Conservation (phyloP, 2,113 vertebrate species). For the Piliocolobus tephrosceles region DNA sequence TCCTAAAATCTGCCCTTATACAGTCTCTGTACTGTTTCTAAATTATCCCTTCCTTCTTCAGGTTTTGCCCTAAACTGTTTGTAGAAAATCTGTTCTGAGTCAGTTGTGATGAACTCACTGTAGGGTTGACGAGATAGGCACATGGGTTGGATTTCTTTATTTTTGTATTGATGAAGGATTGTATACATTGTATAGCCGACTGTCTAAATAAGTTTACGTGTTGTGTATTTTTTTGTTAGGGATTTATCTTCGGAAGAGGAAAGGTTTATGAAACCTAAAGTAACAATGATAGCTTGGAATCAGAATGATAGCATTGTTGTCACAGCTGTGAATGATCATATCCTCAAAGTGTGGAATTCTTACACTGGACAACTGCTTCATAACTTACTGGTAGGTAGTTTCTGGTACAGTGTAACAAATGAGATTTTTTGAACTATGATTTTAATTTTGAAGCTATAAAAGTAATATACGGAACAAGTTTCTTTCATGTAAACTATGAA, state of each 20-base stretch:
- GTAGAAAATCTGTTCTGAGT: background rate
- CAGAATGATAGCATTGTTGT: conserved; percentile 94
- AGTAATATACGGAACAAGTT: background rate
- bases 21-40: background rate
- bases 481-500: background rate
- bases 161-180: background rate
- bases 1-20: background rate
- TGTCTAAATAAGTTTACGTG: background rate
- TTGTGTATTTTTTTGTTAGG: conserved; percentile 63
- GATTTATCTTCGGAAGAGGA: conserved; percentile 88
- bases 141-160: background rate
- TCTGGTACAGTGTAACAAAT: background rate
- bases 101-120: background rate
- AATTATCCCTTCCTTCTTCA: background rate
- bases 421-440: background rate
- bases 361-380: conserved; percentile 95
- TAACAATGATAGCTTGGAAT: conserved; percentile 99
- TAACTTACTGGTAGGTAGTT: conserved; percentile 90
- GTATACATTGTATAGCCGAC: background rate
- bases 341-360: conserved; percentile 99
- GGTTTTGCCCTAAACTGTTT: background rate
- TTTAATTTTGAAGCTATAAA: conserved; percentile 5
- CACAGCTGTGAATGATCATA: conserved; percentile 96
- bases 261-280: conserved; percentile 96
- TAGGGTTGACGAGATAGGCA: background rate